Percentiles rank a stretch among this genome's conserved stretches.
Evolutionary conservation across 2,888 invertebrate genomes (phyloP).

Genomic region (Cantharis rustica): DNA sequence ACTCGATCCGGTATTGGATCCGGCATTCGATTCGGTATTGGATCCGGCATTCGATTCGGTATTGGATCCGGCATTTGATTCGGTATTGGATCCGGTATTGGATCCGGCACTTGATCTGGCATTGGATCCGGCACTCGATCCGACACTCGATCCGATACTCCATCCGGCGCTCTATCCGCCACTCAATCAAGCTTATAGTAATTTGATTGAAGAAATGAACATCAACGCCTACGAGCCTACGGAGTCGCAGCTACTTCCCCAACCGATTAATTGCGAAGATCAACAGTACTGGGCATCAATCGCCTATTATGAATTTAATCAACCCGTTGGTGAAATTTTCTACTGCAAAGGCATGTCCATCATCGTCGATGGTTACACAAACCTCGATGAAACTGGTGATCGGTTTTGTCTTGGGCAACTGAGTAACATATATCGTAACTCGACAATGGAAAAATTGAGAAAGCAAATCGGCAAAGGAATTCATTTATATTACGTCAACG

Average conservation of each 20-base stretch:
- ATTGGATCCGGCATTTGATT: too few species aligned
- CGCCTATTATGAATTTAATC: slow-evolving; percentile 97
- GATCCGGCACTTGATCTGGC: too few species aligned
- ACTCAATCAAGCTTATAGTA: slow-evolving; percentile 82
- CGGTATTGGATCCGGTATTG: too few species aligned
- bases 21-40: too few species aligned
- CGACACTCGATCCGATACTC: too few species aligned
- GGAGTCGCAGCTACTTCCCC: slow-evolving; percentile 52
- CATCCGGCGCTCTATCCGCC: too few species aligned
- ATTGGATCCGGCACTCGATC: too few species aligned
- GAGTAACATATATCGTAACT: slow-evolving; percentile 98
- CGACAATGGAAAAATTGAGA: slow-evolving; percentile 98
- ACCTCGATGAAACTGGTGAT: slow-evolving; percentile 95
- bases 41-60: too few species aligned
- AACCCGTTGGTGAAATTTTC: slow-evolving; percentile 95
- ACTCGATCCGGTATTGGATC: too few species aligned
- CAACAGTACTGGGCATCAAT: slow-evolving; percentile 98
- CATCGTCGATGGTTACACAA: slow-evolving; percentile 98
- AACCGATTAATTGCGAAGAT: slow-evolving; percentile 89
- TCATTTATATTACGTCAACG: slow-evolving; percentile 88
- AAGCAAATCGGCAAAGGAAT: slow-evolving; percentile 98
- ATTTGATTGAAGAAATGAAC: slow-evolving; percentile 79
- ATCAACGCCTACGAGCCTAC: slow-evolving; percentile 56
- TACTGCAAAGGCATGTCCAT: slow-evolving; percentile 90
- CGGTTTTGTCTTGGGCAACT: slow-evolving; percentile 97